Evolutionary conservation across 2,113 vertebrate species (phyloP).

Genomic region (Bubo blakistoni): DNA sequence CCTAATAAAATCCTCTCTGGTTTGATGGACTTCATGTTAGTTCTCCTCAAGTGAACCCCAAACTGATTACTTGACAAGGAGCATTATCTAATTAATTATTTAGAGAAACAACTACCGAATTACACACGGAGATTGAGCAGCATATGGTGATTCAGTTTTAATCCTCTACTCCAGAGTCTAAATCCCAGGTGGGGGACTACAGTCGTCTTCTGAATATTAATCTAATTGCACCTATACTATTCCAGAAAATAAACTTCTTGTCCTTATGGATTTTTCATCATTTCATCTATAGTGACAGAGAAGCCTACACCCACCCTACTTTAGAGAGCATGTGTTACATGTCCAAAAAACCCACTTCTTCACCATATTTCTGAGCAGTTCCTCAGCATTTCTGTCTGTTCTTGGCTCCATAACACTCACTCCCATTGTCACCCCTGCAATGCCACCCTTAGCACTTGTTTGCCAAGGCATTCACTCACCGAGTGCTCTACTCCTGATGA

Average conservation of each 20-base stretch:
- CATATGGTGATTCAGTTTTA: conserved; percentile 42
- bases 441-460: neutral
- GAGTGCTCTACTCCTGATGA: accelerated
- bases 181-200: conserved; percentile 17
- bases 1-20: conserved; percentile 24
- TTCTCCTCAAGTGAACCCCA: conserved; percentile 16
- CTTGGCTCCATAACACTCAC: neutral
- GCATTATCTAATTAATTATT: conserved; percentile 52
- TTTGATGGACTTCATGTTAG: neutral
- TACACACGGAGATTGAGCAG: conserved; percentile 38
- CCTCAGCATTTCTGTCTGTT: neutral
- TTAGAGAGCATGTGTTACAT: neutral
- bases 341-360: neutral
- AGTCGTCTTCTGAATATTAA: neutral
- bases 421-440: neutral
- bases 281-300: neutral
- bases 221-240: neutral
- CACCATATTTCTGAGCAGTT: neutral
- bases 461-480: neutral
- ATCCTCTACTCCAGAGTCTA: conserved; percentile 23
- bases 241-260: neutral
- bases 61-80: conserved; percentile 30
- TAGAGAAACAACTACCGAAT: conserved; percentile 44
- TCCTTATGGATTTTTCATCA: neutral
- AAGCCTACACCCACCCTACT: neutral